Base-by-base conservation (phyloP, 2,797 vertebrate species). In the Cuniculus paca region DNA sequence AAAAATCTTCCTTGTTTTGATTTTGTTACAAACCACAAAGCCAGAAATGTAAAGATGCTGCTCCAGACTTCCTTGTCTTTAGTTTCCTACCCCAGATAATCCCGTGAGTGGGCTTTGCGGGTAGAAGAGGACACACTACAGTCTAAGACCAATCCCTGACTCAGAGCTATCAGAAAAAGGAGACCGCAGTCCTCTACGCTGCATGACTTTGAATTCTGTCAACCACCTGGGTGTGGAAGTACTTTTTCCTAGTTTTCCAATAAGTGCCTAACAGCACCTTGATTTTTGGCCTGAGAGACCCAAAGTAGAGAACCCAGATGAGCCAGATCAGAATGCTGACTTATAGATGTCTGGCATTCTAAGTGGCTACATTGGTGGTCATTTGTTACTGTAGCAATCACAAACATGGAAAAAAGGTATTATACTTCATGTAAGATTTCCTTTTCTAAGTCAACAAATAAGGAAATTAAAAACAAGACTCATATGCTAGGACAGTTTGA, bases 381-480 rank as follows among this genome's bases (percentile, higher is more conserved):
- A 22, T 72, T 72, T 83, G 78, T 93, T 91, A 60, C 19, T 24
- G 14, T n/a, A 82, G 3, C 50, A 72, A 58, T 86, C 60, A 60
- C 42, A 91, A 90, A 58, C 14, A 63, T 58, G 36, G 14, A 4
- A 54, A 77, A 52, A 28, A 58, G 22, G 6, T 60, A 17, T 81
- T 58, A 63, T 26, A 61, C 56, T 34, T 65, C 48, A 0, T 6
- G 28, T 50, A 42, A 13, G 14, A 48, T 42, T 85, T 89, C 70
- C 74, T 89, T 31, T 88, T 82, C 24, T 93, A 84, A 90, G 26
- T 88, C 45, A 86, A 94, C 34, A 82, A 88, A 70, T 34, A 34
- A 91, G 56, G 12, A 91, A 88, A 48, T 54, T 45, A 22, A 48
- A 20, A 36, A 65, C 48, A 61, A n/a, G 26, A 70, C 34, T 42